Base-by-base conservation (phyloP, 2,888 invertebrate species). In the Melieria omissa region DNA sequence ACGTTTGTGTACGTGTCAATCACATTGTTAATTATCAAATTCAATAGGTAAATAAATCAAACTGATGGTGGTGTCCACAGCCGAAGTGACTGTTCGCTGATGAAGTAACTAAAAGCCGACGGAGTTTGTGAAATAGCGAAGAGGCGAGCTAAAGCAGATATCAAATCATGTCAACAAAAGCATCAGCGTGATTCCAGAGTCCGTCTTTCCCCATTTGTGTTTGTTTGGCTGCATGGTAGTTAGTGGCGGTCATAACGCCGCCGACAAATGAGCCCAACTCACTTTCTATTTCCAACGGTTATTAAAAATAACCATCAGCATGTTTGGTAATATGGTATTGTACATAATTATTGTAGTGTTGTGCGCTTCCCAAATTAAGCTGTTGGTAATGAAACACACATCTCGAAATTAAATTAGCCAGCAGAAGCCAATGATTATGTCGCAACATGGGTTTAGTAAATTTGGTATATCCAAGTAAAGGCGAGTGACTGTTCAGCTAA, bases 191-290 rank as follows among this genome's bases (percentile, higher is more conserved):
- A 3, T 29, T 10, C 46, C 47, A 52, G 12, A 64, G 65, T 65
- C 70, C 65, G 65, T 70, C 58, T 55, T 64, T 52, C 16, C 47
- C 62, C 14, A 70, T 70, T 70, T 63, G 57, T 54, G 63, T 70
- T 70, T 57, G 55, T 70, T 70, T 67, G 64, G 49, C 57, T 65
- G 45, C 65, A 44, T 52, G 45, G 49, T 69, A 44, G 52, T 69
- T 10, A 5, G 10, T 54, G 8, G n/a, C 14, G 41, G 47, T 14
- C 63, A 46, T 12, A 63, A 49, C 46, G 29, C 29, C 29, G 47
- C 44, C 5, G 62, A 44, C 5, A 45, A 62, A 62, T n/a, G 44
- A 16, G 44, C 42, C 46, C 46, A 63, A 47, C 12, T 49, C 63
- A 63, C 63, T 63, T 63, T 63, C 63, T 63, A 49, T 63, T 63